phyloP scores from a whole-genome alignment of 2,888 invertebrate species.

The Rhamnusium bicolor region DNA sequence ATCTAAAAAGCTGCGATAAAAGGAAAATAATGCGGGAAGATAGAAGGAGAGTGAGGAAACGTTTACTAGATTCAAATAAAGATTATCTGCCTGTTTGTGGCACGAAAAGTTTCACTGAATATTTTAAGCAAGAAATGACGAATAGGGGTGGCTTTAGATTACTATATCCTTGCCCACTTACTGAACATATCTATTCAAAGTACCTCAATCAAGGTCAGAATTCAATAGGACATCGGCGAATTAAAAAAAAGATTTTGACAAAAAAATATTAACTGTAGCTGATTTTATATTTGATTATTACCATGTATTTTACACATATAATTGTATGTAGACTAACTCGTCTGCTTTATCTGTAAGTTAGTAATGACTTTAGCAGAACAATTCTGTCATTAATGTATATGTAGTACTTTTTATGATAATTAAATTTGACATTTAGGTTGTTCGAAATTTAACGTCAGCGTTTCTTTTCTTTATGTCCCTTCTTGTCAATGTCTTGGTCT shows the following conservation, averaged over 20 bases:
- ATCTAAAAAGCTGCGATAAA: conserved; percentile 84
- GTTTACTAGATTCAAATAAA: conserved; percentile 75
- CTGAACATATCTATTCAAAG: conserved; percentile 77
- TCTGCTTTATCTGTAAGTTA: too few relatives aligned
- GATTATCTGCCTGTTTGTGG: conserved; percentile 58
- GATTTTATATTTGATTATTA: too few relatives aligned
- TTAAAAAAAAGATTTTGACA: too few relatives aligned
- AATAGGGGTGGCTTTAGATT: conserved; percentile 82
- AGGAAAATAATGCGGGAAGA: conserved; percentile 83
- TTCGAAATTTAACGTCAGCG: background rate
- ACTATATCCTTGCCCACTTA: conserved; percentile 78
- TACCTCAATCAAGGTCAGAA: conserved; percentile 84
- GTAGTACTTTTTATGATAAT: background rate
- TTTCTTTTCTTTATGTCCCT: background rate
- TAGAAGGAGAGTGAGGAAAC: conserved; percentile 80
- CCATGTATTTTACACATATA: too few relatives aligned
- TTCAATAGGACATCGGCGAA: conserved; percentile 68
- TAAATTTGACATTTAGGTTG: background rate
- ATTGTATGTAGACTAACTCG: too few relatives aligned
- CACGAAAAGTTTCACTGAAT: conserved; percentile 63
- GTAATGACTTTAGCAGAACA: too few relatives aligned
- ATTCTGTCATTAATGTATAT: background rate
- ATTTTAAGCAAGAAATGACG: conserved; percentile 66
- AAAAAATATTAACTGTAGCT: too few relatives aligned
- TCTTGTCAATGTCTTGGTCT: too few relatives aligned